Evolutionary conservation across 2,113 vertebrate species (phyloP).

Genomic region (Enhydra lutris): DNA sequence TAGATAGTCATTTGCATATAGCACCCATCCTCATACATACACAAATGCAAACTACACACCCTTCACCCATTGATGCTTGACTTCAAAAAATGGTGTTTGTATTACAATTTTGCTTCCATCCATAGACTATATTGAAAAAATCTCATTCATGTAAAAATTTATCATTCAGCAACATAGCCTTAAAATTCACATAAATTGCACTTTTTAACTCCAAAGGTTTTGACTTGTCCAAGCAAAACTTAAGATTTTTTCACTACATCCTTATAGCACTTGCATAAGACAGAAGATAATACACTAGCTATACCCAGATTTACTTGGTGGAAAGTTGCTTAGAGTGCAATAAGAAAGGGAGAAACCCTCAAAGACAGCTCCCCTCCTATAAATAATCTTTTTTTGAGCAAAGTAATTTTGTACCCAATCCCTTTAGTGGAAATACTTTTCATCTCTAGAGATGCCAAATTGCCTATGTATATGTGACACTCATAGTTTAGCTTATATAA

Average conservation of each 20-base stretch:
- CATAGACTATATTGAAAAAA: not conserved
- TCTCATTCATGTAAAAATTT: not conserved
- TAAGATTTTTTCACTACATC: not conserved
- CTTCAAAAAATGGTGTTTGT: not conserved
- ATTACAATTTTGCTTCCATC: not conserved
- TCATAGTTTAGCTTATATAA: not conserved
- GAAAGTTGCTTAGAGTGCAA: not conserved
- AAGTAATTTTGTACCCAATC: not conserved
- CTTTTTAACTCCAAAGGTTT: not conserved
- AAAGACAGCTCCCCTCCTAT: not conserved
- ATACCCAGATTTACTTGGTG: not conserved
- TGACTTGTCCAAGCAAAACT: not conserved
- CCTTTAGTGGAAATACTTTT: not conserved
- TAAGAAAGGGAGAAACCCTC: not conserved
- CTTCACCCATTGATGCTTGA: not conserved
- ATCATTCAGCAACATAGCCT: not conserved
- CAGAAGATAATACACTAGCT: not conserved
- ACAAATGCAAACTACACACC: not conserved
- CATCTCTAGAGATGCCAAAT: not conserved
- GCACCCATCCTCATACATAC: not conserved
- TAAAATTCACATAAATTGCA: not conserved
- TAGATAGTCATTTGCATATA: not conserved
- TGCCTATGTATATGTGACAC: not conserved
- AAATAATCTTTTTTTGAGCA: not conserved
- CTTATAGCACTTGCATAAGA: not conserved